Evolutionary conservation across 2,888 invertebrate genomes (phyloP), one percentile per base, ranked within the genome.

Genomic region (Spodoptera littoralis): DNA sequence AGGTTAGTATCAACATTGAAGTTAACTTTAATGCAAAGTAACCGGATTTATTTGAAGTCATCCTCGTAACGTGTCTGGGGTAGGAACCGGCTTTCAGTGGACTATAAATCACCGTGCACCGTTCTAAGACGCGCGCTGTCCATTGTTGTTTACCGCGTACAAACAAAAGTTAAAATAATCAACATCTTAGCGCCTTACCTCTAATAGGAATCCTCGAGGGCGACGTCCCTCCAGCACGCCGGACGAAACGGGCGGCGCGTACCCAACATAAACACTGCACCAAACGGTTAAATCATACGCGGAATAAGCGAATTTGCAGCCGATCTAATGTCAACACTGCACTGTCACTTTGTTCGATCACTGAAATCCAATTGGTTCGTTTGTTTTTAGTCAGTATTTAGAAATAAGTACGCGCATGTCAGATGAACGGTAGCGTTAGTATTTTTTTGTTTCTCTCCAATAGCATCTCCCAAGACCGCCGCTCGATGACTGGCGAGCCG

Each of bases 211-310:
- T 90, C 89, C 83, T 89, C 82, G 94, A 88, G 92, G 93, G 94
- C 93, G 93, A 93, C 92, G 94, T 89, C 89, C 91, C 88, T 92
- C 89, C 89, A 89, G 85, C 87, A 88, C 87, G 89, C 89, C 90
- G 90, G 87, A 90, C 87, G 84, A 84, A 90, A 85, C 92, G 85
- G 86, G 88, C 88, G 89, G 88, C 90, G 90, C 91, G 90, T 86
- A 91, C 86, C 88, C 88, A 90, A 94, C 93, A 93, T 93, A 94
- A 94, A 94, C 94, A 94, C 94, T 92, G 89, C 93, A 94, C 93
- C 89, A 90, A 90, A 88, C 87, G 82, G 82, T 83, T 86, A 83
- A 86, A 90, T 86, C 85, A 87, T 90, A 86, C 83, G 84, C 84
- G 84, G 79, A 86, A 83, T 84, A 77, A 71, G 70, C 63, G 77